phyloP scores from a whole-genome alignment of 2,113 vertebrate species.

The Colossoma macropomum region DNA sequence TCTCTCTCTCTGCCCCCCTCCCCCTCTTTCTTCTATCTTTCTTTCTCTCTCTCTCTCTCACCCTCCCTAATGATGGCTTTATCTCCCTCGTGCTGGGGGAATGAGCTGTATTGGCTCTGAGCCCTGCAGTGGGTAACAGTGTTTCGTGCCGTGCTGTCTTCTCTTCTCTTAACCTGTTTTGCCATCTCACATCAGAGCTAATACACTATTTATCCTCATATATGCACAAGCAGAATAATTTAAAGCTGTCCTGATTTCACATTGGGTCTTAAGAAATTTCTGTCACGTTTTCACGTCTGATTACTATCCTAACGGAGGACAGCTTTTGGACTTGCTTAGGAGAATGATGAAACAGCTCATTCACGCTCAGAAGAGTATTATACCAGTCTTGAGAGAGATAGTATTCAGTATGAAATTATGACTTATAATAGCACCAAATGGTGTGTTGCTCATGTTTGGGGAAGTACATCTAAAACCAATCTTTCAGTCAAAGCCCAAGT shows the following conservation, averaged over 20 bases:
- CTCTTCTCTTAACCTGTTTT: constrained; percentile 51
- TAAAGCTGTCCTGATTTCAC: constrained; percentile 59
- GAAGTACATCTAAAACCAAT: neutral
- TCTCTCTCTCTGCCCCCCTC: constrained; percentile 50
- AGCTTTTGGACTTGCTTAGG: constrained; percentile 26
- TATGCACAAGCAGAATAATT: constrained; percentile 74
- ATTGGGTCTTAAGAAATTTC: constrained; percentile 43
- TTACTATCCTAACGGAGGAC: constrained; percentile 54
- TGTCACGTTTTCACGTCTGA: constrained; percentile 54
- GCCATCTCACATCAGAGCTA: constrained; percentile 51
- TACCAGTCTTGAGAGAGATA: neutral
- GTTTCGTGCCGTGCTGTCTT: constrained; percentile 45
- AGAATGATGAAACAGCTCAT: constrained; percentile 26
- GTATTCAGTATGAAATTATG: neutral
- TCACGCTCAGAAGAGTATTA: constrained; percentile 3
- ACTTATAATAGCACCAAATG: neutral
- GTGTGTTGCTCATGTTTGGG: constrained; percentile 6
- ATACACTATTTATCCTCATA: constrained; percentile 68
- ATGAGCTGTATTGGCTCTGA: constrained; percentile 60
- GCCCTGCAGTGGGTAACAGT: constrained; percentile 64
- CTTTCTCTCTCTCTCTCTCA: constrained; percentile 54
- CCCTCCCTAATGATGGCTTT: constrained; percentile 73
- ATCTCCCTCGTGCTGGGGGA: constrained; percentile 70
- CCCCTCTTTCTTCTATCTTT: constrained; percentile 27
- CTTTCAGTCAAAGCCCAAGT: neutral